phyloP scores from a whole-genome alignment of 23 tunicate species.

The Corella eumyota region DNA sequence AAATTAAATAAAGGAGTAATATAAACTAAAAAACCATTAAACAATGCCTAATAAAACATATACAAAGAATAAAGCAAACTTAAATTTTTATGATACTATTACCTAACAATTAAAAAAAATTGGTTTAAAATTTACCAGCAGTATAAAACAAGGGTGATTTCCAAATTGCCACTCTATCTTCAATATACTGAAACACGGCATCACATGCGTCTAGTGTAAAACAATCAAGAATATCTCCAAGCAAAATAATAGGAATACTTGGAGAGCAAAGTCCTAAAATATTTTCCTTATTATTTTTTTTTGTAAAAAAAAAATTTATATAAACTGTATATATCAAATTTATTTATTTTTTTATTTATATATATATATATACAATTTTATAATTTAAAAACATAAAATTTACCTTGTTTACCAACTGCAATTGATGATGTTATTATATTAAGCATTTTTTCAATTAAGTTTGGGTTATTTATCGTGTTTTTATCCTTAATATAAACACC shows the following conservation, averaged over 20 bases:
- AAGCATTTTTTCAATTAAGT: constrained; percentile 13
- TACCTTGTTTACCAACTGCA: constrained; percentile 79
- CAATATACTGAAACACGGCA: constrained; percentile 70
- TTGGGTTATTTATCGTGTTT: neutral
- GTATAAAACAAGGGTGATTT: constrained; percentile 78
- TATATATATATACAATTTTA: too few species aligned
- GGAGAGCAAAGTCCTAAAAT: constrained; percentile 61
- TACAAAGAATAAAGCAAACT: too few species aligned
- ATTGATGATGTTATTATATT: constrained; percentile 42
- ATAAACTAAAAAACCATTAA: neutral
- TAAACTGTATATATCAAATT: too few species aligned
- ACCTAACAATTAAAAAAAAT: too few species aligned
- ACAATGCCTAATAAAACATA: too few species aligned
- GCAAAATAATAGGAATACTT: constrained; percentile 62
- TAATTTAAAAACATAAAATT: too few species aligned
- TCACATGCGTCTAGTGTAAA: constrained; percentile 78
- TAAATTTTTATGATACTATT: too few species aligned
- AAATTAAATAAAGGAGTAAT: too few species aligned
- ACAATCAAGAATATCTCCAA: constrained; percentile 89
- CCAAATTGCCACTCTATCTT: constrained; percentile 83
- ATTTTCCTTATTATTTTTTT: too few species aligned
- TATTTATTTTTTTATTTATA: too few species aligned
- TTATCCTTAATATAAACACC: too few species aligned
- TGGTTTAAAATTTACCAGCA: constrained; percentile 70
- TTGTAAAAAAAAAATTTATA: neutral